Percentiles rank a stretch among this genome's conserved stretches.
These are phyloP conservation scores for Trissoscelio sp. DNA, from an alignment of 2,888 invertebrate species.

Conservation along the genomic window DNA sequence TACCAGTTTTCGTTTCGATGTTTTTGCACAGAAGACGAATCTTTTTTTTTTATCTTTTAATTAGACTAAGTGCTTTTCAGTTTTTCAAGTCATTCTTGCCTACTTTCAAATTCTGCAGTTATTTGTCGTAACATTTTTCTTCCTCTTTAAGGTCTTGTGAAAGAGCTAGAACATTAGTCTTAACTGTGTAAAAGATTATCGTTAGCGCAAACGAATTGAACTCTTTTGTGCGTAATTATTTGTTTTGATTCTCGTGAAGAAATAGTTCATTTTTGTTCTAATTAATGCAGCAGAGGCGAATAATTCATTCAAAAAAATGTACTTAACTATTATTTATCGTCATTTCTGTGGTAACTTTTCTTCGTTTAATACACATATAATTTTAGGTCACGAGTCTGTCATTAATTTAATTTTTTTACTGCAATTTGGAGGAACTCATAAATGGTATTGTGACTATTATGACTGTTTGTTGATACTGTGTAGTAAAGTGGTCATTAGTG, in stretches of 20 bases:
- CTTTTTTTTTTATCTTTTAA: conserved; percentile 49
- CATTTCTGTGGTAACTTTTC: neutral
- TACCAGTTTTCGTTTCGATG: conserved; percentile 45
- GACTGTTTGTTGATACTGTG: conserved; percentile 17
- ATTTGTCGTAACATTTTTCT: conserved; percentile 37
- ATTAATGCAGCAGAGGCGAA: neutral
- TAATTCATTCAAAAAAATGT: neutral
- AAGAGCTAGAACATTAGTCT: conserved; percentile 2
- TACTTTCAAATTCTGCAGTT: conserved; percentile 35
- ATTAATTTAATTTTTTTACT: conserved; percentile 18
- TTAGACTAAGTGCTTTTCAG: conserved; percentile 49
- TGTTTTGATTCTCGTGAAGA: neutral
- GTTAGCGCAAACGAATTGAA: conserved; percentile 1
- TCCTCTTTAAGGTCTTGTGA: conserved; percentile 18
- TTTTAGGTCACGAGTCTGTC: conserved; percentile 25
- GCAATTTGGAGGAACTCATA: conserved; percentile 1
- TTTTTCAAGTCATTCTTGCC: conserved; percentile 48
- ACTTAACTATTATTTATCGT: conserved; percentile 15
- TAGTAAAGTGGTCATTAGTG: conserved; percentile 10
- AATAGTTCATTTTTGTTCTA: neutral
- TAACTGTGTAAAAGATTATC: conserved; percentile 2
- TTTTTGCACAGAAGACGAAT: conserved; percentile 40
- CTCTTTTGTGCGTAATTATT: conserved; percentile 6
- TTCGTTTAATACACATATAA: conserved; percentile 10
- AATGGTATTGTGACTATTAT: conserved; percentile 8